Base-by-base conservation (phyloP, 2,797 vertebrate species). In the Craterocephalus amniculus region DNA sequence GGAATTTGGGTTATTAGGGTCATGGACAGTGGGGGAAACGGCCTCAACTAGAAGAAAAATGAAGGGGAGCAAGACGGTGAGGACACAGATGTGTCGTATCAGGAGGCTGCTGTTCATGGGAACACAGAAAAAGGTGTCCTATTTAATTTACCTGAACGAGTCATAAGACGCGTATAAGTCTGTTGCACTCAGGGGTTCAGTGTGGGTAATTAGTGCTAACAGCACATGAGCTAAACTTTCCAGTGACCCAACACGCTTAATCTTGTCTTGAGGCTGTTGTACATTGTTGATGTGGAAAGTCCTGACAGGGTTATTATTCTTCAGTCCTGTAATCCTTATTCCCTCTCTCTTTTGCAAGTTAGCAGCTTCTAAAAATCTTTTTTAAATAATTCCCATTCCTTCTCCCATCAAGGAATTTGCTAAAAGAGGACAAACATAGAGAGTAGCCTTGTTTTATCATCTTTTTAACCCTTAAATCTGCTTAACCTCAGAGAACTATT, bases 1-100 rank as follows among this genome's bases (percentile, higher is more conserved):
- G 93, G 91, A 92, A 92, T 94, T 91, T 79, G 79, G 86, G 90
- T 90, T 92, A 81, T 90, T 87, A 83, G 88, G 88, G 86, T 89
- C 88, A 91, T 80, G 86, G 90, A 92, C 89, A 83, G 52, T 63
- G 82, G 48, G 79, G 40, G 76, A 84, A 75, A 57, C 63, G 12
- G 76, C 74, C 78, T 70, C 11, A 63, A 72, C 5, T n/a, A n/a
- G n/a, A n/a, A n/a, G 51, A 74, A 86, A 74, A 79, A 71, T 34
- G 80, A 85, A 80, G 68, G 58, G 34, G 67, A 82, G 74, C 34
- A 61, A 85, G 78, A 75, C 66, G 26, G 58, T 51, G 69, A 85
- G 72, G 86, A 86, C 85, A 58, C 84, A 84, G 75, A 87, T 84
- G 88, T 78, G 87, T 85, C 72, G 18, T 81, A 54, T 88, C 87